Conservation (phyloP, 2,113 vertebrate genomes). For the Corythaixoides concolor region DNA sequence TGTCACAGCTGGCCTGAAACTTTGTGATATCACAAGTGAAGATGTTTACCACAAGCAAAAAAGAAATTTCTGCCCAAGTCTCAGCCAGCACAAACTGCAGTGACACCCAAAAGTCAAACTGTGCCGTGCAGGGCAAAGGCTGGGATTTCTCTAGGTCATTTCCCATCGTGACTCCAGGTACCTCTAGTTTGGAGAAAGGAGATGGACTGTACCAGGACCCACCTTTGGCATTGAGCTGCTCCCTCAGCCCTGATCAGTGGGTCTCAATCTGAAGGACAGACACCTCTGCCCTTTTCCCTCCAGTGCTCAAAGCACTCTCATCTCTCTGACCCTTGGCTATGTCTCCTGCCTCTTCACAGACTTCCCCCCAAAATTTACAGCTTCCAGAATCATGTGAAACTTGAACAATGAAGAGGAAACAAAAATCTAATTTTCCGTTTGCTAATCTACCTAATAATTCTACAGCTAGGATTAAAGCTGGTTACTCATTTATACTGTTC, state of each 20-base stretch:
- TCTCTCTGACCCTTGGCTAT: neutral
- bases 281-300: neutral
- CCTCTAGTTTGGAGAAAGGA: neutral
- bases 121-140: neutral
- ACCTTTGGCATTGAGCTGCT: neutral
- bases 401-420: neutral
- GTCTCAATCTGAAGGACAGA: neutral
- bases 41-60: accelerated
- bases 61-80: neutral
- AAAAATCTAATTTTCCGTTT: neutral
- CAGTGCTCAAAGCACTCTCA: accelerated
- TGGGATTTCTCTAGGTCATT: neutral
- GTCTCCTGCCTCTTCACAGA: neutral
- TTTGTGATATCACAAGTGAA: neutral
- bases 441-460: neutral
- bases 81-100: neutral
- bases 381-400: neutral
- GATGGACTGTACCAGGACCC: neutral
- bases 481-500: neutral
- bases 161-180: neutral
- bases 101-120: neutral
- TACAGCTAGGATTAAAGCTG: neutral
- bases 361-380: neutral
- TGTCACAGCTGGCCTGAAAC: neutral
- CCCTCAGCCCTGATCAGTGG: accelerated